Evolutionary conservation across 2,888 invertebrate genomes (phyloP).

Genomic region (Amorpha juglandis): DNA sequence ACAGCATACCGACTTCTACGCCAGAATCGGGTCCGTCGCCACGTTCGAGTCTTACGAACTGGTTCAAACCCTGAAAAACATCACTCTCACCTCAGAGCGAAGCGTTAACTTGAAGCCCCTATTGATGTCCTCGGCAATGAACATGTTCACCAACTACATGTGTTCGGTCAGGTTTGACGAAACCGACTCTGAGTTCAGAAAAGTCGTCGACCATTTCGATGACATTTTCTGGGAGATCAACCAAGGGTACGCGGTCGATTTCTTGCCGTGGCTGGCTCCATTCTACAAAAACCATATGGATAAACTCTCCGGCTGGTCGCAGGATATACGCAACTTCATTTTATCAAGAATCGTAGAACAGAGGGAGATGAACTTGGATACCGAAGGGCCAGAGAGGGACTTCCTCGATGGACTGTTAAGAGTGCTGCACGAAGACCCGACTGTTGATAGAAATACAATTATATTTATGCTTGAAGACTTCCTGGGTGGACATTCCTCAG

Average conservation of each 20-base stretch:
- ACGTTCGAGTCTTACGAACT: constrained; percentile 86
- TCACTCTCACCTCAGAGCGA: constrained; percentile 63
- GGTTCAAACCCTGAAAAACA: constrained; percentile 80
- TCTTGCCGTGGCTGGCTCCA: constrained; percentile 91
- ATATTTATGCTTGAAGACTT: constrained; percentile 94
- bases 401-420: constrained; percentile 91
- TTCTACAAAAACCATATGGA: constrained; percentile 88
- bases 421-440: constrained; percentile 86
- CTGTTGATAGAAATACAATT: constrained; percentile 90
- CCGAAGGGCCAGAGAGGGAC: constrained; percentile 87
- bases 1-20: constrained; percentile 88
- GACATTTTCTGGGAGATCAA: constrained; percentile 97
- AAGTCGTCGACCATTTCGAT: constrained; percentile 89
- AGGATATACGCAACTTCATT: constrained; percentile 89
- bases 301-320: constrained; percentile 87
- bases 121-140: constrained; percentile 89
- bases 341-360: constrained; percentile 87
- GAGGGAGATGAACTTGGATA: constrained; percentile 81
- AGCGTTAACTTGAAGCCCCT: constrained; percentile 87
- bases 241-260: constrained; percentile 94
- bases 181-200: constrained; percentile 86
- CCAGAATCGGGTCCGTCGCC: constrained; percentile 89
- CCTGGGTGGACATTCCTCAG: constrained; percentile 93
- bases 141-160: constrained; percentile 94
- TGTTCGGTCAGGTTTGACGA: constrained; percentile 90